Percentiles rank a stretch among this genome's conserved stretches.
These are phyloP conservation scores for Piezodorus guildinii DNA, from an alignment of 1,140 invertebrate species.

Conservation along the genomic window DNA sequence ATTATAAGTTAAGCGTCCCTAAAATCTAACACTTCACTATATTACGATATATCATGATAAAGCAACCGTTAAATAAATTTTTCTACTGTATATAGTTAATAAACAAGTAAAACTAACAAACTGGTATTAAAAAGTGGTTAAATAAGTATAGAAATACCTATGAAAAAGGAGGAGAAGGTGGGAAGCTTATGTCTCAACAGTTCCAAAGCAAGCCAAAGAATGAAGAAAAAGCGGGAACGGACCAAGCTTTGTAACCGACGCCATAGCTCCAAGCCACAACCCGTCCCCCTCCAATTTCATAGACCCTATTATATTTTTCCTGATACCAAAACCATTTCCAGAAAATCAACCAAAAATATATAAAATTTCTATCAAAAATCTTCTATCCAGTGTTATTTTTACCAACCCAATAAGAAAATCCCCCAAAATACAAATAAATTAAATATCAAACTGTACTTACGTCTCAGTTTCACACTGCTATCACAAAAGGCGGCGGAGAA, in stretches of 20 bases:
- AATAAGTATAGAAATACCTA: conserved; percentile 1
- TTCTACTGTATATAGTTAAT: too few relatives aligned
- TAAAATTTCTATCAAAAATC: conserved; percentile 8
- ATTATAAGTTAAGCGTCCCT: too few relatives aligned
- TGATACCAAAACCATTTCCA: too few relatives aligned
- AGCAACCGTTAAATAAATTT: too few relatives aligned
- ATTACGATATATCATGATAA: too few relatives aligned
- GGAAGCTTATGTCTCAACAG: neutral
- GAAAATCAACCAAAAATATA: neutral
- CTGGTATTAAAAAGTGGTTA: too few relatives aligned
- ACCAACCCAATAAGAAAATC: neutral
- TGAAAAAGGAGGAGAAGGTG: neutral
- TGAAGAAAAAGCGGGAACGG: conserved; percentile 16
- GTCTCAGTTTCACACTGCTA: conserved; percentile 1
- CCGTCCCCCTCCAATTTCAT: neutral
- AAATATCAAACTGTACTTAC: neutral
- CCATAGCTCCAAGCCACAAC: conserved; percentile 1
- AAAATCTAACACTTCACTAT: too few relatives aligned
- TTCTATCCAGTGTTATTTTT: neutral
- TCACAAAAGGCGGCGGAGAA: conserved; percentile 12
- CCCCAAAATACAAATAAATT: neutral
- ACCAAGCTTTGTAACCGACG: conserved; percentile 8
- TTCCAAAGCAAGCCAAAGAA: conserved; percentile 3
- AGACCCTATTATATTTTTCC: too few relatives aligned
- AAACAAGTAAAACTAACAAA: too few relatives aligned